phyloP scores from a whole-genome alignment of 2,888 invertebrate genomes.

The Sacculina carcini region DNA sequence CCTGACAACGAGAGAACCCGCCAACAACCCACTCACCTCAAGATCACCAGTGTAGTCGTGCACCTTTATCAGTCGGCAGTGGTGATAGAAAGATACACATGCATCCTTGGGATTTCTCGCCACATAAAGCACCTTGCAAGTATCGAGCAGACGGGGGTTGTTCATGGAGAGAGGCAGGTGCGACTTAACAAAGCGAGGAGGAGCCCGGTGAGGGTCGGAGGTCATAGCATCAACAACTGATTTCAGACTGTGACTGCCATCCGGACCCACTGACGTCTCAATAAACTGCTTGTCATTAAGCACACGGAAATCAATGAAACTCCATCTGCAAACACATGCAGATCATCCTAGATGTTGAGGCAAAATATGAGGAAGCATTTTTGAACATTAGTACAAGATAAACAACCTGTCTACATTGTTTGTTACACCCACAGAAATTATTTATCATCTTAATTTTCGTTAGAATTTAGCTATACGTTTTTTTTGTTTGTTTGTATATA shows the following conservation, averaged over 20 bases:
- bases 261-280: not conserved
- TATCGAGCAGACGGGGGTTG: not conserved
- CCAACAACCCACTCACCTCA: no score
- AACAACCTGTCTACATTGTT: no score
- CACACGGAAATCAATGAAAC: conserved; percentile 11
- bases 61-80: not conserved
- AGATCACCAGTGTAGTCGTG: not conserved
- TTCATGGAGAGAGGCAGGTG: conserved; percentile 35
- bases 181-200: conserved; percentile 37
- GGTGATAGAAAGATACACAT: not conserved
- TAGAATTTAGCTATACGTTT: no score
- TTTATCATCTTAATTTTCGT: no score
- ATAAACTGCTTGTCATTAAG: not conserved
- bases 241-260: no score
- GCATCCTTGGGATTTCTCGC: conserved; percentile 1
- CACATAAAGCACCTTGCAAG: not conserved
- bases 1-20: no score
- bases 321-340: no score
- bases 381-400: no score
- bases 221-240: not conserved
- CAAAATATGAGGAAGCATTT: no score
- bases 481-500: no score
- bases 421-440: no score
- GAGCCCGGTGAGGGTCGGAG: conserved; percentile 16
- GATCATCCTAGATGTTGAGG: no score